Conservation (phyloP, 2,888 invertebrate genomes). For the Frankliniella fusca region DNA sequence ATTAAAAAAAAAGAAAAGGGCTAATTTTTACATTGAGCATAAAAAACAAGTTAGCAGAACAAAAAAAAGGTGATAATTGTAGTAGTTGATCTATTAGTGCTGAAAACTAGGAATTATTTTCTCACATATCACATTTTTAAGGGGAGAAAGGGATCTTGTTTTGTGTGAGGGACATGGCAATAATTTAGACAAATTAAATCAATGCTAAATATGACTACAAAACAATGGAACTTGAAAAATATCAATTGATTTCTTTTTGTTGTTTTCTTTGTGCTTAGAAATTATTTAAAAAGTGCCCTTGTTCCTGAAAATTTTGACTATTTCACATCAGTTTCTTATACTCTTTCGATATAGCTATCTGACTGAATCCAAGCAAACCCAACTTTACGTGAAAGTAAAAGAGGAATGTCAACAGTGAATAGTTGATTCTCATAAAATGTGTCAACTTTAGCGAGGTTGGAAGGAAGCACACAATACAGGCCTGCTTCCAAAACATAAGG, state of each 20-base stretch:
- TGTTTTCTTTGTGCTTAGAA: not conserved
- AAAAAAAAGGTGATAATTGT: not conserved
- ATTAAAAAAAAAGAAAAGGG: not conserved
- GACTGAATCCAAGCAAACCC: too few species aligned
- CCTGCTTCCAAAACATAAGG: not conserved
- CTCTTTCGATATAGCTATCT: too few species aligned
- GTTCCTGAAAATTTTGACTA: not conserved
- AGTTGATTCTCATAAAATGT: too few species aligned
- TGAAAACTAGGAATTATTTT: not conserved
- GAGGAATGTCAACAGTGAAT: too few species aligned
- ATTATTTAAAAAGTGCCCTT: not conserved
- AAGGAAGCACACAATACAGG: too few species aligned
- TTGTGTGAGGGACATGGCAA: not conserved
- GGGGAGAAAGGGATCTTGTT: not conserved
- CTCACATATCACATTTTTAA: conserved; percentile 14
- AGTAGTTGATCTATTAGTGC: not conserved
- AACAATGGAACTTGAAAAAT: not conserved
- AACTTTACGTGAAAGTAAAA: too few species aligned
- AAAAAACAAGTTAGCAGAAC: conserved; percentile 9
- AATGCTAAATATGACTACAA: not conserved
- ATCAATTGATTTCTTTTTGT: not conserved
- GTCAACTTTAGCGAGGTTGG: too few species aligned
- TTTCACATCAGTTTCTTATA: too few species aligned
- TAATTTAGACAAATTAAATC: not conserved
- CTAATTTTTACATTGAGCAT: not conserved